Evolutionary conservation across 2,113 vertebrate genomes (phyloP).

Genomic region (Sylvilagus bachmani): DNA sequence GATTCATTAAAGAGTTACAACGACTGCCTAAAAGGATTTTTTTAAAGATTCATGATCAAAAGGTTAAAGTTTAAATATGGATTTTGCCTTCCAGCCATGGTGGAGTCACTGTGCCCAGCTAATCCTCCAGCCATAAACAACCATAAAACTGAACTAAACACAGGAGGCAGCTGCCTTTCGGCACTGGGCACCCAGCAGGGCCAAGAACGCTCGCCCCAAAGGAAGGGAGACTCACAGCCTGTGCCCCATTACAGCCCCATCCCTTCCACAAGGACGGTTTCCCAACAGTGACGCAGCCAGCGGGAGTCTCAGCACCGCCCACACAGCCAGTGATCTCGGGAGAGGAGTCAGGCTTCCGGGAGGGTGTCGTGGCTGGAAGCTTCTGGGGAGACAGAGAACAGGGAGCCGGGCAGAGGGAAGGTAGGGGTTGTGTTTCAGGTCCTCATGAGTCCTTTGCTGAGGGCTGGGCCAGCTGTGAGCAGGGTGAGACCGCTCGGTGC

Average conservation of each 20-base stretch:
- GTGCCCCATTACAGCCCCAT: no score
- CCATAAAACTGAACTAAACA: neutral
- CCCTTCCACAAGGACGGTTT: neutral
- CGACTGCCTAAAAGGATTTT: neutral
- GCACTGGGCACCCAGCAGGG: no score
- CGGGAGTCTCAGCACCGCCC: neutral
- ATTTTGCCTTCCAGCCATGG: neutral
- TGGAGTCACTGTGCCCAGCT: neutral
- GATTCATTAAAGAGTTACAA: neutral
- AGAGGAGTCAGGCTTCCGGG: neutral
- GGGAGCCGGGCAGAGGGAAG: fast-evolving
- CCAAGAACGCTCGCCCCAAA: fast-evolving
- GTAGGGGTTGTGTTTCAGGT: fast-evolving
- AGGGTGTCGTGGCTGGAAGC: neutral
- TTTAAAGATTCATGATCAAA: constrained; percentile 3
- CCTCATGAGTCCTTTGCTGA: neutral
- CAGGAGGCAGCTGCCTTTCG: neutral
- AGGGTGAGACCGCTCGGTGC: fast-evolving
- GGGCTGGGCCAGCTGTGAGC: fast-evolving
- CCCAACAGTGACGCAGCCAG: neutral
- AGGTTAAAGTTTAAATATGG: constrained; percentile 4
- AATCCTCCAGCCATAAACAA: neutral
- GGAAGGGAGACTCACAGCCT: neutral
- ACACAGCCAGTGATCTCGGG: neutral
- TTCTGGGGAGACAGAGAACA: no score